Conservation (phyloP, 2,113 vertebrate genomes). For the Epinephelus moara region DNA sequence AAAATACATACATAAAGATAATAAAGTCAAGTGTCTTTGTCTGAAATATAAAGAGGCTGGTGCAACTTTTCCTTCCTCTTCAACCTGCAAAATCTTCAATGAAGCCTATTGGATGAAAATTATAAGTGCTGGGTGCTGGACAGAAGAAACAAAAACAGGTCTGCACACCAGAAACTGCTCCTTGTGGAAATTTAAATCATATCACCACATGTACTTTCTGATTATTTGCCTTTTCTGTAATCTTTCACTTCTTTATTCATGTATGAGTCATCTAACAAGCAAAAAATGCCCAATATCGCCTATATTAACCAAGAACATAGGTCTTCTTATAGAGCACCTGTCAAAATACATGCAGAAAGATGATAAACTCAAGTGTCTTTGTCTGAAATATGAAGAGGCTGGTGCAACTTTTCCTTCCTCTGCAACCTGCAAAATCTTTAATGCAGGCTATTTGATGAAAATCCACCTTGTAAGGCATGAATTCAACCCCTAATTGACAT, state of each 20-base stretch:
- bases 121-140: too few relatives aligned
- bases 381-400: not conserved
- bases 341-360: not conserved
- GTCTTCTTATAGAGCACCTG: not conserved
- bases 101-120: not conserved
- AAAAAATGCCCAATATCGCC: not conserved
- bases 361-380: not conserved
- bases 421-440: too few relatives aligned
- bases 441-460: not conserved
- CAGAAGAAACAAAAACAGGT: too few relatives aligned
- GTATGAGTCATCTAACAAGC: not conserved
- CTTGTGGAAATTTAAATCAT: too few relatives aligned
- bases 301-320: too few relatives aligned
- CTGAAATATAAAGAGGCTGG: not conserved
- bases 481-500: not conserved
- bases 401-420: not conserved
- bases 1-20: not conserved
- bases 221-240: too few relatives aligned
- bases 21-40: not conserved
- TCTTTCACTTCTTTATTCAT: too few relatives aligned
- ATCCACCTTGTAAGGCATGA: not conserved
- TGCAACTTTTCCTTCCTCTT: not conserved
- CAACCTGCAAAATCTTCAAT: too few relatives aligned
- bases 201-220: too few relatives aligned
- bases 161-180: too few relatives aligned